Percentiles rank a stretch among this genome's conserved stretches.
Conservation (phyloP, 2,113 vertebrate genomes). For the Dicaeum eximium region DNA sequence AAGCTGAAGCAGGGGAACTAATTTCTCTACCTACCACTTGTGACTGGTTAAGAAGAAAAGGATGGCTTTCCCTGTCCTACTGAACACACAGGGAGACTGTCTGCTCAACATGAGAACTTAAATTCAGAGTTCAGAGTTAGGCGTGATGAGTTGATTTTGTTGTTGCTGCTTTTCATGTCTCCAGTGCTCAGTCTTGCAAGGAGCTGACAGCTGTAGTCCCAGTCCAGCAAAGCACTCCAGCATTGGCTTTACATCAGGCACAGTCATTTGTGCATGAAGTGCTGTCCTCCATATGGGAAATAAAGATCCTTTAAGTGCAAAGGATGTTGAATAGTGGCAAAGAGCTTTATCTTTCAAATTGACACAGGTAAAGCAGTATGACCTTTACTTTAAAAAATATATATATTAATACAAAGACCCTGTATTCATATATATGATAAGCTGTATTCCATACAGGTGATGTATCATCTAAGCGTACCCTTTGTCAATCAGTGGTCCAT, state of each 20-base stretch:
- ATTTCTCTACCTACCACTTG: not conserved
- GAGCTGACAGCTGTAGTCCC: not conserved
- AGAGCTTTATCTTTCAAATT: not conserved
- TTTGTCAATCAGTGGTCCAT: not conserved
- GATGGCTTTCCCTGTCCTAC: not conserved
- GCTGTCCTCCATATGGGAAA: not conserved
- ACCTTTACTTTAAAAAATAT: not conserved
- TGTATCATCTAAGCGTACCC: not conserved
- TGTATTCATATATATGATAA: not conserved
- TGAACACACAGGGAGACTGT: not conserved
- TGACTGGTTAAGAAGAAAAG: not conserved
- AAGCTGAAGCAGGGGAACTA: not conserved
- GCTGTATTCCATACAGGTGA: not conserved
- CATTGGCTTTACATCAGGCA: not conserved
- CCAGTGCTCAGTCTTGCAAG: not conserved
- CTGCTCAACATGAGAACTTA: fast-evolving
- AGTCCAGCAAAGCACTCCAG: not conserved
- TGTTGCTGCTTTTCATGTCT: not conserved
- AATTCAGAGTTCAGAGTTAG: not conserved
- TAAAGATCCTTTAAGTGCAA: not conserved
- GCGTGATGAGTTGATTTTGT: not conserved
- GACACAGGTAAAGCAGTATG: not conserved
- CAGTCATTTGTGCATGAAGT: not conserved
- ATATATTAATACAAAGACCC: not conserved
- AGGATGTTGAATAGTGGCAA: not conserved